Evolutionary conservation across 2,888 invertebrate species (phyloP), one percentile per base, ranked within the genome.

Genomic region (Sisyra terminalis): DNA sequence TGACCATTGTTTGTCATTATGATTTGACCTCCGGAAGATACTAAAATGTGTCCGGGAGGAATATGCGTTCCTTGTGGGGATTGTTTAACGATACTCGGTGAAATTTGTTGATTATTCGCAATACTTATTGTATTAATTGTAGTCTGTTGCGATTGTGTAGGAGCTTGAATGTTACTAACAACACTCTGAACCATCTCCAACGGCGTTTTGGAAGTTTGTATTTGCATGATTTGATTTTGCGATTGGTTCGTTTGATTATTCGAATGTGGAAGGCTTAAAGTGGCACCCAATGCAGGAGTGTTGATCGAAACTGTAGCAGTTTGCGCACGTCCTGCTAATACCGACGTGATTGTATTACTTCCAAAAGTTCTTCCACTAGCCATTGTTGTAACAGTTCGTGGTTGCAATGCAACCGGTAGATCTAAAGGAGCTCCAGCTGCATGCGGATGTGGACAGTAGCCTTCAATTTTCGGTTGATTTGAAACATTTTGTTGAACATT

Each of bases 281-380:
- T 61, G 2, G 62, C 56, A 39, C 61, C 53, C 56, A 70, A 43
- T 52, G 70, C 57, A 8, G 75, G 70, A 18, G 74, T 73, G 50
- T 78, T 80, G 17, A 81, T 73, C 0, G 83, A 78, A 1, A 84
- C 81, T 0, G 84, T 81, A 1, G 78, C 77, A 1, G 83, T 84
- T 50, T 78, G 78, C 0, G 83, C 73, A 56, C 76, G 70, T 3
- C 83, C 83, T 2, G 83, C 83, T 46, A 82, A 58, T 2, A 85
- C 84, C 0, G 79, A 83, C 0, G 86, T 87, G 14, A 86, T 80
- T 0, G 86, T 85, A 55, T 85, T 85, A 49, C 84, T 73, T 29
- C 81, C 80, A 2, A 76, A 77, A 1, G 83, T 83, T 55, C 81
- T 75, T 7, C 82, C 77, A 54, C 80, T 79, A 0, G 81, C 81